Evolutionary conservation across 2,888 invertebrate species (phyloP), one percentile per base, ranked within the genome.

Genomic region (Tetranychus truncatus): DNA sequence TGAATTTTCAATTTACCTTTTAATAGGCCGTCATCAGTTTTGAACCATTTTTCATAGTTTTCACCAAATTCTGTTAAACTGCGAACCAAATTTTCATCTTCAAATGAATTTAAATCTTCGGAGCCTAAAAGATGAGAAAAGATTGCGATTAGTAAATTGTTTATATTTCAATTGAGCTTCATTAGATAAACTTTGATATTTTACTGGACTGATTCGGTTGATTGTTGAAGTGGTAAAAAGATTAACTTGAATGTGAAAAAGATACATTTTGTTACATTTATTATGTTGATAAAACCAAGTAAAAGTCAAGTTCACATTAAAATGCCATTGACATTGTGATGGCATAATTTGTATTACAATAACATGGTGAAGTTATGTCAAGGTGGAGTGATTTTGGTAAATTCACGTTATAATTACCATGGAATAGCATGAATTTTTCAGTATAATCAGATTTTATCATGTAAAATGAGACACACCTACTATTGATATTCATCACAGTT

Each of bases 11-110:
- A 24, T n/a, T 69, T 46, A 71, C 73, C 75, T 72, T 66, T 21
- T 24, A 75, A 72, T 34, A 74, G 18, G 34, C 46, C 75, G 66
- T 76, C 76, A 45, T 76, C 76, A 46, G 66, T 71, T 21, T 69
- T 75, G 71, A 76, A 75, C 76, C 76, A 76, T 24, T 66, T 69
- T 66, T 76, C 76, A 72, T 76, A 76, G 21, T 76, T 76, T 71
- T 76, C 76, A 44, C 76, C 76, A 55, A 76, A 76, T 65, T 76
- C 76, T 9, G 74, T 76, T 67, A 76, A 66, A 15, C 75, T 67
- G 6, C 71, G 73, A 11, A 76, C 69, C 11, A 72, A 45, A 69
- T 75, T 76, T 71, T 76, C 76, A 71, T 76, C 73, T 34, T 76
- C 76, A 75, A 73, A 75, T n/a, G 76, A 72, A 11, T 71, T 45